Base-by-base conservation (phyloP, 2,888 invertebrate species). In the Tiphia femorata region DNA sequence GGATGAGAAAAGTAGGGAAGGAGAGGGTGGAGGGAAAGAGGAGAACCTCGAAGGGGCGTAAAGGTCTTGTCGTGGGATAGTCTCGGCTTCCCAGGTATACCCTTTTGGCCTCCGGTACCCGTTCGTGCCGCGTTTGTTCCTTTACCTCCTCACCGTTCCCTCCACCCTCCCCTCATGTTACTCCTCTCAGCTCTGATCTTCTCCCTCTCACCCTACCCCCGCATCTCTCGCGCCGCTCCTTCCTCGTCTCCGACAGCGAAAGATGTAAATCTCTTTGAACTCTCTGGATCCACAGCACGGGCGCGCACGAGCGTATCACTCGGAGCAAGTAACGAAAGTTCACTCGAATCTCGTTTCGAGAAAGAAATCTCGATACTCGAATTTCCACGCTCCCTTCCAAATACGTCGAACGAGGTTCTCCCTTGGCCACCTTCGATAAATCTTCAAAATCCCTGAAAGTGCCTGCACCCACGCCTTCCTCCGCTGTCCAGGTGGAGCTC, bases 221-320 rank as follows among this genome's bases (percentile, higher is more conserved):
- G 29, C 40, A 41, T 44, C 53, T 43, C 51, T 49, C 53, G 44
- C 38, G 29, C 23, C 23, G 50, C 37, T 30, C 41, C 41, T 41
- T 52, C 41, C 49, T 47, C 44, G 17, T 64, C 14, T 33, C 35
- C 30, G 42, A 33, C 20, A 40, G 5, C 46, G 20, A 16, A 46
- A 57, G 65, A 65, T 67, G 65, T 63, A 67, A 67, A 67, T 67
- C 65, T 65, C 51, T 14, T 50, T 57, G 63, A 62, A 57, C 65
- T 62, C 52, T 57, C 48, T 62, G 49, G 44, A 53, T 29, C 43
- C 38, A 10, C 19, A 38, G 52, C 35, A 56, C 60, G 56, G 56
- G 41, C 62, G 33, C 33, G 33, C 33, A 33, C 33, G 2, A 6
- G 33, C 12, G 33, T n/a, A 33, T 33, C 1, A 33, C 33, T 33